Evolutionary conservation across 2,888 invertebrate species (phyloP), one percentile per base, ranked within the genome.

Genomic region (Caenorhabditis macrosperma): DNA sequence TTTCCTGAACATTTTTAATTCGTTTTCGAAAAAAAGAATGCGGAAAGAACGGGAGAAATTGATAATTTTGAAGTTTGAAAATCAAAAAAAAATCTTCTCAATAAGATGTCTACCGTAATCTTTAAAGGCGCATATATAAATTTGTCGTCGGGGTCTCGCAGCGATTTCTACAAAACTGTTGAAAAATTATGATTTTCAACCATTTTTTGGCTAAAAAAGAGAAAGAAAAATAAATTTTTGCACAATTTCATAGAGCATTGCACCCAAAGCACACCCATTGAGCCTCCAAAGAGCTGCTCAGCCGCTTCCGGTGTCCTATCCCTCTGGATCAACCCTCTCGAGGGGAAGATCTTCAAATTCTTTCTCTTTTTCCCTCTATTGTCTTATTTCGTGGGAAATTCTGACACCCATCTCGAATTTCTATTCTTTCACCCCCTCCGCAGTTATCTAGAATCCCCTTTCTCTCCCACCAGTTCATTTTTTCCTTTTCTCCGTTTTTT

Each of bases 361-460:
- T 30, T 50, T 54, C 59, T 68, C 60, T 68, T 60, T 61, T 59
- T 59, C 38, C n/a, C n/a, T n/a, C n/a, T n/a, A n/a, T n/a, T n/a
- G n/a, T n/a, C n/a, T n/a, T 26, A 28, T 52, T 28, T 15, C 28
- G 30, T 28, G 26, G 2, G 26, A 26, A 52, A n/a, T 52, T 28
- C 30, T 59, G 20, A 17, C 50, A 2, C 38, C 33, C 50, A 7
- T 59, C 50, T 69, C 69, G 33, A 28, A 60, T 60, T 69, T 69
- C 60, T 35, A 60, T 46, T 69, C 69, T 17, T 10, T 48, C 26
- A 9, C 30, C 26, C 61, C 2, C 41, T 44, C 60, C n/a, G n/a
- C n/a, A 10, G 33, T 7, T 5, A 33, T 33, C 5, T 33, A 33
- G 33, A 33, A 33, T 46, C 30, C 38, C 20, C 4, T 30, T 52